A percentile compares a stretch with the other conserved stretches of the same genome.
Evolutionary conservation across 2,797 vertebrate genomes (phyloP).

Genomic region (Xenentodon cancila): DNA sequence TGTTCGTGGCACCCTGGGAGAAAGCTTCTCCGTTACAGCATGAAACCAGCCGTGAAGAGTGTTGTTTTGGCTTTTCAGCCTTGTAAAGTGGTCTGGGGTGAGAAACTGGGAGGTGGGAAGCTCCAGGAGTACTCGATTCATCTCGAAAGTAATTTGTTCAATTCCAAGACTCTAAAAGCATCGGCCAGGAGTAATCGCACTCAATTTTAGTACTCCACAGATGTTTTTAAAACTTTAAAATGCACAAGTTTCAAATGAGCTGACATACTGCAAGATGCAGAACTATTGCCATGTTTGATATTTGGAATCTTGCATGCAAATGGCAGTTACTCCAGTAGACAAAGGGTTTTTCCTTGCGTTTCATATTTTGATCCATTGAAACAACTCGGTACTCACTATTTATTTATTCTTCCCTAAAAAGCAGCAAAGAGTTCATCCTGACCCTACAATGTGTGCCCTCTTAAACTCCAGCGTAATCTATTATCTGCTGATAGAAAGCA

Average conservation of each 20-base stretch:
- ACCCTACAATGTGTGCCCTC: background rate
- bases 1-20: slow-evolving; percentile 64
- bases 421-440: background rate
- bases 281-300: too few relatives aligned
- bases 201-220: slow-evolving; percentile 19
- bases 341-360: too few relatives aligned
- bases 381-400: too few relatives aligned
- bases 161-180: slow-evolving; percentile 21
- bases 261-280: too few relatives aligned
- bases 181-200: slow-evolving; percentile 42
- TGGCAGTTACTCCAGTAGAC: too few relatives aligned
- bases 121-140: slow-evolving; percentile 18
- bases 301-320: too few relatives aligned
- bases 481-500: slow-evolving; percentile 16
- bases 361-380: too few relatives aligned
- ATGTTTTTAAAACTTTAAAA: slow-evolving; percentile 9
- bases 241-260: too few relatives aligned
- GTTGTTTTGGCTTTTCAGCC: slow-evolving; percentile 60
- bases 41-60: slow-evolving; percentile 67
- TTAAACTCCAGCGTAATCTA: slow-evolving; percentile 8
- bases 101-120: slow-evolving; percentile 21
- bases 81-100: slow-evolving; percentile 26
- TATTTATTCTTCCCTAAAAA: background rate
- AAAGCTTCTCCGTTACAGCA: slow-evolving; percentile 62
- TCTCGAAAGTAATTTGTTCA: slow-evolving; percentile 25